Conservation (phyloP, 2,113 vertebrate genomes). For the Parus major region DNA sequence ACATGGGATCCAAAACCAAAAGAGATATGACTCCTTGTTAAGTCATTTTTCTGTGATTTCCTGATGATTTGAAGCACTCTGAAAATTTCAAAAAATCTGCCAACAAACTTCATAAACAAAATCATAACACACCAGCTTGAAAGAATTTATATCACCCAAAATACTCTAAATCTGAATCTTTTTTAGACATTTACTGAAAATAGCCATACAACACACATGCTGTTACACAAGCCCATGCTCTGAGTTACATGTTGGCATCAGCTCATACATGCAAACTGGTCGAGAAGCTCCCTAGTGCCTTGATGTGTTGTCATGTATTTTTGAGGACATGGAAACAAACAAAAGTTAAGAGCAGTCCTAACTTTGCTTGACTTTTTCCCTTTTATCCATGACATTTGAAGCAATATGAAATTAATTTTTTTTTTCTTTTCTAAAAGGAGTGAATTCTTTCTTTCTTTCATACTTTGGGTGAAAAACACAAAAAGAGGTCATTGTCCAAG, state of each 20-base stretch:
- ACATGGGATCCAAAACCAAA: rapidly evolving
- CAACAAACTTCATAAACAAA: not conserved
- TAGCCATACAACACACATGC: not conserved
- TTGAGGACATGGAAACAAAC: not conserved
- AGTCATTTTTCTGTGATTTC: not conserved
- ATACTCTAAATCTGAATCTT: not conserved
- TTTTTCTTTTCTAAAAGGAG: not conserved
- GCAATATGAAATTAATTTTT: not conserved
- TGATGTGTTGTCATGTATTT: rapidly evolving
- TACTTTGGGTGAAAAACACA: not conserved
- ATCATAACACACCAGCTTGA: not conserved
- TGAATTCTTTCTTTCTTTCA: not conserved
- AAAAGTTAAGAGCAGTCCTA: not conserved
- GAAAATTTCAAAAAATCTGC: not conserved
- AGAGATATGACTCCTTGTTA: not conserved
- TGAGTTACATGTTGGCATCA: not conserved
- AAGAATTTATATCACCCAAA: not conserved
- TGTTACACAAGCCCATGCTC: not conserved
- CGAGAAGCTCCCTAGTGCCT: not conserved
- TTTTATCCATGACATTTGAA: not conserved
- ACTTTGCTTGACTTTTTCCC: not conserved
- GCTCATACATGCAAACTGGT: rapidly evolving
- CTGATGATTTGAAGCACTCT: not conserved
- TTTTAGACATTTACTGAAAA: not conserved
- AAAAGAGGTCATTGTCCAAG: not conserved